Percentiles rank a stretch among this genome's conserved stretches.
Conservation (phyloP, 2,113 vertebrate species). For the Eidolon helvum region DNA sequence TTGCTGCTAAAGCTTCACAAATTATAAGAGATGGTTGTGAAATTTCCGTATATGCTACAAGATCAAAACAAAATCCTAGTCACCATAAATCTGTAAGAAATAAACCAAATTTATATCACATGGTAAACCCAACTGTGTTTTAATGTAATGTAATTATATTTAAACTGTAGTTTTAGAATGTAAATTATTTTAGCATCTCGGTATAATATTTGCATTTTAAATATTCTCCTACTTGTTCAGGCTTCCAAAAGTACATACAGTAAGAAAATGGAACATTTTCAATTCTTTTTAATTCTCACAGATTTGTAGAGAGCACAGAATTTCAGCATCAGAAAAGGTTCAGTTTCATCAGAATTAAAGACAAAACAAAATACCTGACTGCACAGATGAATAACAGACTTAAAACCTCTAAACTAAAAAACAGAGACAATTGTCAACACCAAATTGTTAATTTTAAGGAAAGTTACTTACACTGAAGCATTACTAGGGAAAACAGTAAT, state of each 20-base stretch:
- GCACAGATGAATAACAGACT: not conserved
- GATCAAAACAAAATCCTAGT: slow-evolving; percentile 62
- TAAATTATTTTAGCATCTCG: slow-evolving; percentile 69
- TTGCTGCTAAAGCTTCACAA: slow-evolving; percentile 67
- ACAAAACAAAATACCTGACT: slow-evolving; percentile 33
- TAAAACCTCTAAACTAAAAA: not conserved
- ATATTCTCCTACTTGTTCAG: slow-evolving; percentile 69
- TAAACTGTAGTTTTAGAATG: slow-evolving; percentile 65
- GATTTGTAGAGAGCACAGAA: slow-evolving; percentile 29
- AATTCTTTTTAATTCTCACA: slow-evolving; percentile 46
- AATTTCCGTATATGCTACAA: slow-evolving; percentile 66
- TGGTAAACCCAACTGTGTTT: slow-evolving; percentile 57
- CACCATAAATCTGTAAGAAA: slow-evolving; percentile 69
- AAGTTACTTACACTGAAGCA: not conserved
- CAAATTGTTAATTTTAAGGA: not conserved
- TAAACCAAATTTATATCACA: slow-evolving; percentile 56
- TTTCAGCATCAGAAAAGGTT: slow-evolving; percentile 22
- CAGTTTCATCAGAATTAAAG: not conserved
- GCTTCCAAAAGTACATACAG: slow-evolving; percentile 62
- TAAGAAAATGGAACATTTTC: slow-evolving; percentile 59
- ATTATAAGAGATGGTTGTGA: slow-evolving; percentile 72
- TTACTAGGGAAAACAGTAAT: not conserved
- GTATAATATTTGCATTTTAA: slow-evolving; percentile 75
- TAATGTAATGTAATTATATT: slow-evolving; percentile 62
- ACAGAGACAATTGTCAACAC: not conserved